phyloP scores from a whole-genome alignment of 2,888 invertebrate species.

The Linnaemya vulpina region DNA sequence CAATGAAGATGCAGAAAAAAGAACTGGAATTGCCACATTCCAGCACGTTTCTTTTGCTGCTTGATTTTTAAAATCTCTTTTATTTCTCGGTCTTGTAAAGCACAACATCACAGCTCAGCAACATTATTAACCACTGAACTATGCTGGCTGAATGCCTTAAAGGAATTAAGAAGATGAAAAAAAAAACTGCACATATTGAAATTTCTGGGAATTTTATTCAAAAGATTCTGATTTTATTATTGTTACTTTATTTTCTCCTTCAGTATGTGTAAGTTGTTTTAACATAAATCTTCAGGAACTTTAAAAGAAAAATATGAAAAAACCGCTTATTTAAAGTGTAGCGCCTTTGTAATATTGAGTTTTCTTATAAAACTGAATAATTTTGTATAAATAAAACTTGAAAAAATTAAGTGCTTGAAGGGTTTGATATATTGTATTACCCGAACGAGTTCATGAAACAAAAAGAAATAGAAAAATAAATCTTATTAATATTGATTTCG shows the following conservation, averaged over 20 bases:
- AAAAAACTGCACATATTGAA: constrained; percentile 17
- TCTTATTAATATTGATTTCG: too few relatives aligned
- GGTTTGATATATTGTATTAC: neutral
- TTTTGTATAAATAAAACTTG: neutral
- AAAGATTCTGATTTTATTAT: constrained; percentile 20
- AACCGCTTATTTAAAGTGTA: constrained; percentile 39
- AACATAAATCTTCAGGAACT: constrained; percentile 42
- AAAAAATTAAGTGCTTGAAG: constrained; percentile 6
- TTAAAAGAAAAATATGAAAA: constrained; percentile 35
- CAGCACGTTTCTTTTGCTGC: constrained; percentile 60
- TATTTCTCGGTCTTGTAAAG: constrained; percentile 12
- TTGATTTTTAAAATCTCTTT: constrained; percentile 23
- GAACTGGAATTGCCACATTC: constrained; percentile 70
- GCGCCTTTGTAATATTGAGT: constrained; percentile 44
- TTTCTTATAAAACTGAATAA: constrained; percentile 7
- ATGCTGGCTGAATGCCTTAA: constrained; percentile 46
- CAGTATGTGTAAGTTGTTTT: constrained; percentile 27
- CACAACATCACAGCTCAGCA: constrained; percentile 35
- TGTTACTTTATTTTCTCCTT: neutral
- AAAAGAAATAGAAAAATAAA: too few relatives aligned
- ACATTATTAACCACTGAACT: constrained; percentile 43
- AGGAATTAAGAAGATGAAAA: constrained; percentile 35
- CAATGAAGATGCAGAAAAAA: constrained; percentile 48
- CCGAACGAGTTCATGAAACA: neutral
- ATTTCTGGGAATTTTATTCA: constrained; percentile 48